Evolutionary conservation across 2,888 invertebrate species (phyloP).

Genomic region (Lamellibrachia satsuma): DNA sequence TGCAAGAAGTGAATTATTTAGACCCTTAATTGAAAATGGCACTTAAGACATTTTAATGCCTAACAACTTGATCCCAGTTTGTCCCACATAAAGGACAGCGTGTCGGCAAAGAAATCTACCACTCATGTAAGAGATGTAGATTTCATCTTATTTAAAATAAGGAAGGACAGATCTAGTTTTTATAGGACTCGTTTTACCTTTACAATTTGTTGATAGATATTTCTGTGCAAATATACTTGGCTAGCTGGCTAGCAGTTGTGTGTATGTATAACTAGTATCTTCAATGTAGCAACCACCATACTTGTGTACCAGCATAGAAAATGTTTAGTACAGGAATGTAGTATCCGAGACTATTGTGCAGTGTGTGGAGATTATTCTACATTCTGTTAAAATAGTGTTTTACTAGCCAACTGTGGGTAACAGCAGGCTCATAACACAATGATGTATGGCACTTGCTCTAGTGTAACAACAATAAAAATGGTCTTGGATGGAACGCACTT

Average conservation of each 20-base stretch:
- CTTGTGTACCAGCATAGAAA: neutral
- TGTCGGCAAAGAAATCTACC: neutral
- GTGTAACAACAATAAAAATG: neutral
- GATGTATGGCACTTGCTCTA: neutral
- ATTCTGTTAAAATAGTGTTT: neutral
- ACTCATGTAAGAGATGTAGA: neutral
- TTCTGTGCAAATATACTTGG: neutral
- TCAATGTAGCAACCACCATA: neutral
- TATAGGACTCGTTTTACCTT: neutral
- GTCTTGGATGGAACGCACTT: neutral
- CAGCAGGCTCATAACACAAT: neutral
- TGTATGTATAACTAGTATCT: neutral
- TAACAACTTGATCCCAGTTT: neutral
- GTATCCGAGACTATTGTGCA: neutral
- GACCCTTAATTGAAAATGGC: neutral
- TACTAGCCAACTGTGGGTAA: neutral
- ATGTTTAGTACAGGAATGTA: neutral
- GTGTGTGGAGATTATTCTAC: neutral
- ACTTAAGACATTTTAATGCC: neutral
- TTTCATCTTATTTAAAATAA: neutral
- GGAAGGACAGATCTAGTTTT: neutral
- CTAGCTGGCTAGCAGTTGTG: neutral
- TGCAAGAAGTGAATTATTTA: neutral
- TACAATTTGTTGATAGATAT: neutral
- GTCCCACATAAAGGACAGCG: too few relatives aligned